Percentiles rank a stretch among this genome's conserved stretches.
Conservation (phyloP, 2,888 invertebrate genomes). For the Folsomia manolachei region DNA sequence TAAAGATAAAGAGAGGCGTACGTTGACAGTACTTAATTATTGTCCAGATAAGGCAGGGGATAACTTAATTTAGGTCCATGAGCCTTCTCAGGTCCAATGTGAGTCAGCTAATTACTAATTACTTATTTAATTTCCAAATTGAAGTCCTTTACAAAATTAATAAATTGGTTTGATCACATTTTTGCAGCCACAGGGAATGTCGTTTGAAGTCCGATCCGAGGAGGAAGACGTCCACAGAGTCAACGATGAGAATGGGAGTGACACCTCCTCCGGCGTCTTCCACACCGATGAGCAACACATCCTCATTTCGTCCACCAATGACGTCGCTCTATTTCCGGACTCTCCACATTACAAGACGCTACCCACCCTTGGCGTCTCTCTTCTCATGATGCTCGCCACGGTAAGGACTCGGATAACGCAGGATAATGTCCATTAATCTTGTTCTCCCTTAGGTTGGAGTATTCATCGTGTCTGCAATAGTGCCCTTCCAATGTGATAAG, state of each 20-base stretch:
- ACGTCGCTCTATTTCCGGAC: conserved; percentile 2
- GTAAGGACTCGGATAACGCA: not conserved
- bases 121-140: too few species aligned
- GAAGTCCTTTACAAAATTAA: too few species aligned
- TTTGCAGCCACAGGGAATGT: conserved; percentile 14
- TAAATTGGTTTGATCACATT: too few species aligned
- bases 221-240: conserved; percentile 21
- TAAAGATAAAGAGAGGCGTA: too few species aligned
- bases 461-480: conserved; percentile 25
- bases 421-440: not conserved
- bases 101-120: too few species aligned
- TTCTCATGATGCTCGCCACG: conserved; percentile 23
- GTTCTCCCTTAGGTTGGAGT: conserved; percentile 24
- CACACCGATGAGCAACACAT: not conserved
- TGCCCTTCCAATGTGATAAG: conserved; percentile 29
- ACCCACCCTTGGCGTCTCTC: conserved; percentile 17
- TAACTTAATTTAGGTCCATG: too few species aligned
- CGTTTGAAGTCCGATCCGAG: not conserved
- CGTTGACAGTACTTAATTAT: too few species aligned
- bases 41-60: too few species aligned
- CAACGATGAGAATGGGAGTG: not conserved
- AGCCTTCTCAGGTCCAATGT: too few species aligned
- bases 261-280: not conserved
- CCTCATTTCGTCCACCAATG: conserved; percentile 21
- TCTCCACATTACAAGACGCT: conserved; percentile 26